phyloP scores from a whole-genome alignment of 2,888 invertebrate genomes.

The Anarsia innoxiella region DNA sequence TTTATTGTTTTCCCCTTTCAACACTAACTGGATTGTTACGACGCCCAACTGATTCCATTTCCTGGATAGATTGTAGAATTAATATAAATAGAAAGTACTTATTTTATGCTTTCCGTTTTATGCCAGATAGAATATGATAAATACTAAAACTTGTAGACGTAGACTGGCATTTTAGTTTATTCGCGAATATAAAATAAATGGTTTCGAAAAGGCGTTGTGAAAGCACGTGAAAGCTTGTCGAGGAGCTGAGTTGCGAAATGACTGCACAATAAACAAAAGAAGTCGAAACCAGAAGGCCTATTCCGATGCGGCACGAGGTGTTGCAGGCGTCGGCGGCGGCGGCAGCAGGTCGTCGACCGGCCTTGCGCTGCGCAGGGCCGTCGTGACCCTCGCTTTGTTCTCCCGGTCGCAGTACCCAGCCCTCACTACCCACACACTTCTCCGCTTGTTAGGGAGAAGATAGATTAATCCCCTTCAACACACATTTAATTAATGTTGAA shows the following conservation, averaged over 20 bases:
- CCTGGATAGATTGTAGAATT: slow-evolving; percentile 20
- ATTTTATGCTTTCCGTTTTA: too few species aligned
- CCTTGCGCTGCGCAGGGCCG: slow-evolving; percentile 67
- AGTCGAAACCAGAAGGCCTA: slow-evolving; percentile 40
- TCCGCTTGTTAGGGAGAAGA: slow-evolving; percentile 23
- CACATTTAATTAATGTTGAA: slow-evolving; percentile 3
- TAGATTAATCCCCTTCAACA: slow-evolving; percentile 9
- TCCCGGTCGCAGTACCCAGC: slow-evolving; percentile 28
- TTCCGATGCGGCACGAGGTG: slow-evolving; percentile 30
- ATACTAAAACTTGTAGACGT: too few species aligned
- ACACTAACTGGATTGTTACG: too few species aligned
- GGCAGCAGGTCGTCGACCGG: slow-evolving; percentile 62
- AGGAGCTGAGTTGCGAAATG: slow-evolving; percentile 2
- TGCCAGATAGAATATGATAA: too few species aligned
- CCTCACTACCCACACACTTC: slow-evolving; percentile 32
- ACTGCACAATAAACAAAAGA: slow-evolving; percentile 9
- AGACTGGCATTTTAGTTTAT: too few species aligned
- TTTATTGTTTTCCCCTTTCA: slow-evolving; percentile 22
- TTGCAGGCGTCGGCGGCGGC: slow-evolving; percentile 32
- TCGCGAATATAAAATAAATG: neutral
- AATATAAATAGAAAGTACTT: neutral
- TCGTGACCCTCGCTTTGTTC: slow-evolving; percentile 61
- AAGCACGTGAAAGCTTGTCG: too few species aligned
- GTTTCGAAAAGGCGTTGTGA: neutral
- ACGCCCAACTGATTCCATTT: slow-evolving; percentile 26